Percentiles rank a stretch among this genome's conserved stretches.
These are phyloP conservation scores for Epinotia brunnichana DNA, from an alignment of 2,888 invertebrate species.

Conservation along the genomic window DNA sequence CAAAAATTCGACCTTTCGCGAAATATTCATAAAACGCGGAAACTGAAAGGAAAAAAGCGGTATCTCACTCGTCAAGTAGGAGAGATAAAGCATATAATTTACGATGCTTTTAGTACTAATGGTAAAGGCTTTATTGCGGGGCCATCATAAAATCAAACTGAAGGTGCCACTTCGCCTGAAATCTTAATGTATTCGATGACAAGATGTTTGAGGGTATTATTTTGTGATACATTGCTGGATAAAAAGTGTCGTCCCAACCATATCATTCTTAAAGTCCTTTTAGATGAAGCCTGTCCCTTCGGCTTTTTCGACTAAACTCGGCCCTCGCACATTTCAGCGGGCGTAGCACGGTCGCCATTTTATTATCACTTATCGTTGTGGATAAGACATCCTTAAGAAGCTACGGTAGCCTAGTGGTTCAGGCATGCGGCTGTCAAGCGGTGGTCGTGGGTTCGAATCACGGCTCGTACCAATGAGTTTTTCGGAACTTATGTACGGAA, in stretches of 20 bases:
- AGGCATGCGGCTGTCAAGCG: too few relatives aligned
- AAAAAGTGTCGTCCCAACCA: not conserved
- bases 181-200: slow-evolving; percentile 12
- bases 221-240: slow-evolving; percentile 16
- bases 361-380: too few relatives aligned
- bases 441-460: too few relatives aligned
- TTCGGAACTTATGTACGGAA: too few relatives aligned
- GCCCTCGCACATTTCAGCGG: too few relatives aligned
- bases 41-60: slow-evolving; percentile 25
- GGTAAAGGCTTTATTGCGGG: slow-evolving; percentile 64
- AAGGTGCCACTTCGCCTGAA: slow-evolving; percentile 35
- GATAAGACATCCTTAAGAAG: too few relatives aligned
- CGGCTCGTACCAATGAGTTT: too few relatives aligned
- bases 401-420: too few relatives aligned
- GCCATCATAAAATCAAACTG: slow-evolving; percentile 63
- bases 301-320: too few relatives aligned
- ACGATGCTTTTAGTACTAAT: slow-evolving; percentile 70
- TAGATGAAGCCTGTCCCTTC: too few relatives aligned
- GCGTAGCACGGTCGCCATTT: too few relatives aligned
- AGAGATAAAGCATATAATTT: slow-evolving; percentile 69
- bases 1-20: slow-evolving; percentile 9
- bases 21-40: slow-evolving; percentile 38
- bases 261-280: too few relatives aligned
- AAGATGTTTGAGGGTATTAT: not conserved
- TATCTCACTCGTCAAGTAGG: slow-evolving; percentile 48